Conservation (phyloP, 92 coral and sea anemone species). For the Actinernus sp. region DNA sequence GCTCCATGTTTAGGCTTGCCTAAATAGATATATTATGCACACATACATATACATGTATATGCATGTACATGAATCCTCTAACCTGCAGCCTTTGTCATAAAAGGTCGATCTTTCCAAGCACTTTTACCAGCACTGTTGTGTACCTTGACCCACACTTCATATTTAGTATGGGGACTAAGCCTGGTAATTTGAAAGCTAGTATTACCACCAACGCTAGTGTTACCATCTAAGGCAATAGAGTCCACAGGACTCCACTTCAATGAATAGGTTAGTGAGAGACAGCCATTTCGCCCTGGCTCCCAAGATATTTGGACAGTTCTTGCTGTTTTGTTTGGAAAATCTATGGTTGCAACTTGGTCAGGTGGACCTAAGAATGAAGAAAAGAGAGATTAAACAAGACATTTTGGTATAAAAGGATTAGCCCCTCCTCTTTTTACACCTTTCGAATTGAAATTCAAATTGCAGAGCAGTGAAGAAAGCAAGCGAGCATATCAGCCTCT, state of each 20-base stretch:
- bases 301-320: neutral
- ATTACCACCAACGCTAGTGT: neutral
- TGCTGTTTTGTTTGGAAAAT: neutral
- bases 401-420: no score
- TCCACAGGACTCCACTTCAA: neutral
- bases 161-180: slow-evolving; percentile 10
- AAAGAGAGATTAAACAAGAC: no score
- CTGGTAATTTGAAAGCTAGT: neutral
- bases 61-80: no score
- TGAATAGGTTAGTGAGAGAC: neutral
- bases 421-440: no score
- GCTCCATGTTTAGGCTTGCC: no score
- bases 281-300: neutral
- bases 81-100: neutral
- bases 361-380: neutral
- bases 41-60: no score
- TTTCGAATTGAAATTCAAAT: no score
- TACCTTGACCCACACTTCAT: neutral
- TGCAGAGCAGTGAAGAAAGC: no score
- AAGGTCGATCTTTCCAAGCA: neutral
- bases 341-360: neutral
- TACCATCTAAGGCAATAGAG: neutral
- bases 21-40: no score
- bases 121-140: neutral
- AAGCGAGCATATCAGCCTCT: no score